phyloP scores from a whole-genome alignment of 2,797 vertebrate species.

The Scolopax rusticola region DNA sequence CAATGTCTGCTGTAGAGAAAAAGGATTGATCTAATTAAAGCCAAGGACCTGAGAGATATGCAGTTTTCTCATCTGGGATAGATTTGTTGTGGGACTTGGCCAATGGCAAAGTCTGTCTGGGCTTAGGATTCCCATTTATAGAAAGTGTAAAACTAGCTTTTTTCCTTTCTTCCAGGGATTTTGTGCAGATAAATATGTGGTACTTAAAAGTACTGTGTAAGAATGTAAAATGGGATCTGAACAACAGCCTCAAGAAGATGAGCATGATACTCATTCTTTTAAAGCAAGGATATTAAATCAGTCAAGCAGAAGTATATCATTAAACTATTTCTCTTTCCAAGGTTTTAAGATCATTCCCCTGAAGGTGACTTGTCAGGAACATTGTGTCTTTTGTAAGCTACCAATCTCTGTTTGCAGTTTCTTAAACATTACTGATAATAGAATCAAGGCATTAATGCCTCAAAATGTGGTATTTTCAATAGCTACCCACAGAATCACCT shows the following conservation, averaged over 20 bases:
- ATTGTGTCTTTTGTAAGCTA: background rate
- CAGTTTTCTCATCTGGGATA: background rate
- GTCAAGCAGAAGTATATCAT: constrained; percentile 23
- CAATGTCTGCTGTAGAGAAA: background rate
- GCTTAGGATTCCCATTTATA: background rate
- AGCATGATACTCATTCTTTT: constrained; percentile 7
- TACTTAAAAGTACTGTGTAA: background rate
- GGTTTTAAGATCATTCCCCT: background rate
- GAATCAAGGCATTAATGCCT: constrained; percentile 9
- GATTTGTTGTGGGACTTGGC: background rate
- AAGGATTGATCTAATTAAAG: background rate
- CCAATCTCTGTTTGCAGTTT: background rate
- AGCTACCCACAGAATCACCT: background rate
- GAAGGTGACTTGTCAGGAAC: constrained; percentile 45
- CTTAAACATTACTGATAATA: constrained; percentile 1
- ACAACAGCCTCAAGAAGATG: background rate
- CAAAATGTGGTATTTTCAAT: background rate
- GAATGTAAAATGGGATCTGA: constrained; percentile 15
- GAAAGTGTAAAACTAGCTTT: background rate
- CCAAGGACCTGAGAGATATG: background rate
- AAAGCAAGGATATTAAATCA: constrained; percentile 45
- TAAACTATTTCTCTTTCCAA: constrained; percentile 17
- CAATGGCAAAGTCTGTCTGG: background rate
- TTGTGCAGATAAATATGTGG: background rate
- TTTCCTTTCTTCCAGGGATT: constrained; percentile 3